These are phyloP conservation scores for Epizoanthus scotinus DNA, from an alignment of 92 coral and sea anemone species.

Conservation along the genomic window DNA sequence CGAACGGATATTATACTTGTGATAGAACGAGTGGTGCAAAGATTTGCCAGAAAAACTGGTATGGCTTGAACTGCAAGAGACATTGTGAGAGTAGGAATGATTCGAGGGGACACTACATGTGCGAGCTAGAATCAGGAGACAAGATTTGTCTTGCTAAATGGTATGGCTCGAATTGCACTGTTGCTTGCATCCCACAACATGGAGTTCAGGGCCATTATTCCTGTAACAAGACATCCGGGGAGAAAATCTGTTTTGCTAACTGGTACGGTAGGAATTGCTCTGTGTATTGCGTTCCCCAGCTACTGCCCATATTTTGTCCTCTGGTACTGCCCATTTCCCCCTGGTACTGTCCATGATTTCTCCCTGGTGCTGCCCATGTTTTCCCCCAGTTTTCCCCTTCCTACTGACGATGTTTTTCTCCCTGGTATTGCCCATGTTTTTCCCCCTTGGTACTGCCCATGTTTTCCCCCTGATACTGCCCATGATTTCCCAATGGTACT, in stretches of 20 bases:
- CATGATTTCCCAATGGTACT: no score
- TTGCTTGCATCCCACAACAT: constrained; percentile 14
- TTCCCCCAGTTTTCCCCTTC: no score
- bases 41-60: constrained; percentile 29
- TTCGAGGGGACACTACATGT: neutral
- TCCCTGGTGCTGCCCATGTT: no score
- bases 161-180: constrained; percentile 35
- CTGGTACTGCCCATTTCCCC: no score
- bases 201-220: constrained; percentile 59
- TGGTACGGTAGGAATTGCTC: constrained; percentile 62
- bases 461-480: no score
- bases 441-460: no score
- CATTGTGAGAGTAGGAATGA: constrained; percentile 12
- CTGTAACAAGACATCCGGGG: constrained; percentile 53
- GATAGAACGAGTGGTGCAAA: constrained; percentile 5
- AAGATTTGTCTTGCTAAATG: constrained; percentile 46
- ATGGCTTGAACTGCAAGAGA: neutral
- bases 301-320: no score
- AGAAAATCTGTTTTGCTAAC: constrained; percentile 46
- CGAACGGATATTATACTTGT: constrained; percentile 12
- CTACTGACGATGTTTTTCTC: no score
- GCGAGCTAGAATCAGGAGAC: constrained; percentile 27
- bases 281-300: constrained; percentile 8
- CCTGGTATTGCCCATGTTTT: no score
- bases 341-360: no score